These are phyloP conservation scores for Rhinichthys klamathensis DNA, from an alignment of 2,113 vertebrate species.

Conservation along the genomic window DNA sequence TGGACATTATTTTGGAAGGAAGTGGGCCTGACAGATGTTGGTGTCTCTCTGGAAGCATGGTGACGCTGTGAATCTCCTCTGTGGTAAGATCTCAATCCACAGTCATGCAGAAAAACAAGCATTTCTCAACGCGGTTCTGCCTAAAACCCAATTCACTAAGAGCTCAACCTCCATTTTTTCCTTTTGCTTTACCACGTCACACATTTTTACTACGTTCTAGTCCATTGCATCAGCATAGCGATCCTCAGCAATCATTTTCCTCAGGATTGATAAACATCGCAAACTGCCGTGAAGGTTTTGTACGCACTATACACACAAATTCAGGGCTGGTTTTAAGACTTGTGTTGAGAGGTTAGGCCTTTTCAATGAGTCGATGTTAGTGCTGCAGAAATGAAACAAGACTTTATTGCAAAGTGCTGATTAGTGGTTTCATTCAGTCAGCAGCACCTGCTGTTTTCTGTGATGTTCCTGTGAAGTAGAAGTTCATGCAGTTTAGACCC, in stretches of 20 bases:
- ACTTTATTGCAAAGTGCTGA: conserved; percentile 50
- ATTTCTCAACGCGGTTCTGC: conserved; percentile 9
- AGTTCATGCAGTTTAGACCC: conserved; percentile 33
- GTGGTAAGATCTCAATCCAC: conserved; percentile 49
- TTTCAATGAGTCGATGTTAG: conserved; percentile 28
- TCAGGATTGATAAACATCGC: conserved; percentile 30
- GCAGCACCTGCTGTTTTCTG: conserved; percentile 45
- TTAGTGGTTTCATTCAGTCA: conserved; percentile 54
- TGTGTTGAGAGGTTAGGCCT: not conserved
- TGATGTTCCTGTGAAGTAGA: conserved; percentile 38
- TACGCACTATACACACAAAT: not conserved
- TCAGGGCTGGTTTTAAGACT: not conserved
- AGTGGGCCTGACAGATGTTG: conserved; percentile 33
- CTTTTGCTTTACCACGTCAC: conserved; percentile 15
- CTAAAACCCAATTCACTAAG: conserved; percentile 39
- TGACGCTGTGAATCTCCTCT: conserved; percentile 38
- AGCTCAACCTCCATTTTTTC: conserved; percentile 26
- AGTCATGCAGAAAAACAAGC: conserved; percentile 57
- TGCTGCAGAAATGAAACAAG: conserved; percentile 46
- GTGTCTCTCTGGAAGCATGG: conserved; percentile 43
- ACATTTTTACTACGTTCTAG: not conserved
- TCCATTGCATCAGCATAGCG: conserved; percentile 25
- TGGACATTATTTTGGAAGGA: conserved; percentile 46
- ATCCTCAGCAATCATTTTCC: conserved; percentile 17
- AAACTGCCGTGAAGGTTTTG: conserved; percentile 4